Evolutionary conservation across 1,140 invertebrate genomes (phyloP), one percentile per base, ranked within the genome.

Genomic region (Solen grandis): DNA sequence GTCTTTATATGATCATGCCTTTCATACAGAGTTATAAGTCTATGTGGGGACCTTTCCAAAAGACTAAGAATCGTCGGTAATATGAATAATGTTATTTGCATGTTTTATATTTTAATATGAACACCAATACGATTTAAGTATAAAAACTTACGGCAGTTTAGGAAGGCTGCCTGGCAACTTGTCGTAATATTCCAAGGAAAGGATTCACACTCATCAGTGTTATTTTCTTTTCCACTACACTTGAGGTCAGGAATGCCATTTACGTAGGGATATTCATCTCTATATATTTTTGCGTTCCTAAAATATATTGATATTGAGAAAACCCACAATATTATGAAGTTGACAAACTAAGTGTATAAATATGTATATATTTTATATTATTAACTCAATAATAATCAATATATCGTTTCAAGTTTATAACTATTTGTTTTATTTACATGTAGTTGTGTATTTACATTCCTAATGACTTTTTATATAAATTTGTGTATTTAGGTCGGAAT

Each of bases 71-170:
- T n/a, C n/a, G n/a, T n/a, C n/a, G n/a, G n/a, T n/a, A n/a, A n/a
- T n/a, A n/a, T n/a, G n/a, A n/a, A n/a, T n/a, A n/a, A n/a, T n/a
- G n/a, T n/a, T n/a, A n/a, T n/a, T n/a, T n/a, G n/a, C n/a, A n/a
- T n/a, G n/a, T n/a, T n/a, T n/a, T n/a, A n/a, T n/a, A n/a, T n/a
- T n/a, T n/a, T n/a, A n/a, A n/a, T n/a, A n/a, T n/a, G n/a, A n/a
- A n/a, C n/a, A n/a, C n/a, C n/a, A n/a, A n/a, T n/a, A n/a, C n/a
- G n/a, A n/a, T n/a, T n/a, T n/a, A n/a, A n/a, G n/a, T n/a, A n/a
- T n/a, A n/a, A n/a, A n/a, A n/a, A n/a, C 70, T 22, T 62, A 74
- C 70, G 25, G 25, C 70, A 74, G 50, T 62, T 74, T 5, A 74
- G 22, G 3, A 55, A 55, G 13, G 33, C 70, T 10, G 22, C 54